phyloP scores from a whole-genome alignment of 1,140 invertebrate genomes.

The Ostrea edulis region DNA sequence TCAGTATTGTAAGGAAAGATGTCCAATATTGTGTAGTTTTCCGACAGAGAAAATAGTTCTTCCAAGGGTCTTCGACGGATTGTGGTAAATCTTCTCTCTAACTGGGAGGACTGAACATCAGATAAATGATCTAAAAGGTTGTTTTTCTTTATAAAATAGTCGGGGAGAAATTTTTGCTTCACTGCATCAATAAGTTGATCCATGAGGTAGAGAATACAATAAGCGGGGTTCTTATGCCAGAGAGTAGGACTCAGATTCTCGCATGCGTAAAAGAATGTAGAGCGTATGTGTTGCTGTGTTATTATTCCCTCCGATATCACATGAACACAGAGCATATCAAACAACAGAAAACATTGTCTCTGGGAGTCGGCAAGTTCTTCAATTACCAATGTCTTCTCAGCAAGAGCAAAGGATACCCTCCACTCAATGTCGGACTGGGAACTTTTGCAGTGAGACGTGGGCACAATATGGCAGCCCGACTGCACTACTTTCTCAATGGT shows the following conservation, averaged over 20 bases:
- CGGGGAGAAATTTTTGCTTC: conserved; percentile 46
- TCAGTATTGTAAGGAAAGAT: conserved; percentile 54
- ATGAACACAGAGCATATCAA: conserved; percentile 49
- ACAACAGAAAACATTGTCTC: conserved; percentile 52
- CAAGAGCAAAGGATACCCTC: conserved; percentile 51
- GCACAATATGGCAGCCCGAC: conserved; percentile 46
- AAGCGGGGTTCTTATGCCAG: conserved; percentile 52
- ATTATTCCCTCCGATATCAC: conserved; percentile 49
- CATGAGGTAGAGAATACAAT: conserved; percentile 47
- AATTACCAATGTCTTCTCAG: conserved; percentile 49
- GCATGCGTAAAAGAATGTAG: conserved; percentile 50
- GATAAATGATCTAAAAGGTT: conserved; percentile 49
- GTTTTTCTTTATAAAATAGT: conserved; percentile 50
- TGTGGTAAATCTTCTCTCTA: conserved; percentile 49
- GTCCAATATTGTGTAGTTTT: conserved; percentile 54
- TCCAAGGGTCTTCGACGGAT: conserved; percentile 48
- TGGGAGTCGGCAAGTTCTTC: conserved; percentile 52
- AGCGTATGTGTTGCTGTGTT: neutral
- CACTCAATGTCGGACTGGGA: conserved; percentile 50
- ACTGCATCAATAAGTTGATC: conserved; percentile 44
- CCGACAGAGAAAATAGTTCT: conserved; percentile 49
- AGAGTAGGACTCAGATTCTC: conserved; percentile 45
- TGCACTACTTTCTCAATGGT: conserved; percentile 45
- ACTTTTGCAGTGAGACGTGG: conserved; percentile 14
- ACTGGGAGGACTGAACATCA: conserved; percentile 42